Percentiles rank a stretch among this genome's conserved stretches.
Conservation (phyloP, 2,888 invertebrate species). For the Pomacea canaliculata region DNA sequence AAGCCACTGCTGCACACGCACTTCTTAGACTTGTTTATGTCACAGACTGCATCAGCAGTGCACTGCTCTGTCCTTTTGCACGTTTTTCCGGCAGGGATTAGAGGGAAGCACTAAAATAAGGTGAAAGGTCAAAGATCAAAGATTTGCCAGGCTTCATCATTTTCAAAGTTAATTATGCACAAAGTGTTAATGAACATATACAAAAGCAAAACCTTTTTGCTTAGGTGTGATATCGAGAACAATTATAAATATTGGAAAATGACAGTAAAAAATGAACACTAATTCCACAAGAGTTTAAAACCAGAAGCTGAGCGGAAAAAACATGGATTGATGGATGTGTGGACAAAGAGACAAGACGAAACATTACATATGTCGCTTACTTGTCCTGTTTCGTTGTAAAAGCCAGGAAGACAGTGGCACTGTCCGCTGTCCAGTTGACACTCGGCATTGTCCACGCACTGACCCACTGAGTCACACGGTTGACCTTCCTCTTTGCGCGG, state of each 20-base stretch:
- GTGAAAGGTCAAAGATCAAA: neutral
- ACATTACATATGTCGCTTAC: neutral
- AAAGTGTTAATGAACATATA: no score
- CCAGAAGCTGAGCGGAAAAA: no score
- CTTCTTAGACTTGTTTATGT: neutral
- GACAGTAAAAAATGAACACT: no score
- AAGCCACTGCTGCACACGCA: conserved; percentile 24
- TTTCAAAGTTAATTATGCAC: no score
- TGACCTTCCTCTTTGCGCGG: conserved; percentile 15
- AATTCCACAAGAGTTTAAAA: no score
- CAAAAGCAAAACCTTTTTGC: no score
- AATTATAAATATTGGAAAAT: no score
- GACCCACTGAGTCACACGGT: conserved; percentile 18
- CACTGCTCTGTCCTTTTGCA: conserved; percentile 28
- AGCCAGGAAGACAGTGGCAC: conserved; percentile 24
- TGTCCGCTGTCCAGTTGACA: conserved; percentile 16
- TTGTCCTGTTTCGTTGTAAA: conserved; percentile 28
- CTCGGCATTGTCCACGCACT: conserved; percentile 29
- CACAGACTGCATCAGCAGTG: conserved; percentile 28
- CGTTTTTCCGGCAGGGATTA: neutral
- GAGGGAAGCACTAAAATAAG: conserved; percentile 12
- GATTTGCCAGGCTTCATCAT: no score
- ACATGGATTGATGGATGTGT: no score
- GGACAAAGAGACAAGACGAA: no score
- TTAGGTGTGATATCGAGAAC: no score